phyloP scores from a whole-genome alignment of 2,888 invertebrate species.

The Hybos culiciformis region DNA sequence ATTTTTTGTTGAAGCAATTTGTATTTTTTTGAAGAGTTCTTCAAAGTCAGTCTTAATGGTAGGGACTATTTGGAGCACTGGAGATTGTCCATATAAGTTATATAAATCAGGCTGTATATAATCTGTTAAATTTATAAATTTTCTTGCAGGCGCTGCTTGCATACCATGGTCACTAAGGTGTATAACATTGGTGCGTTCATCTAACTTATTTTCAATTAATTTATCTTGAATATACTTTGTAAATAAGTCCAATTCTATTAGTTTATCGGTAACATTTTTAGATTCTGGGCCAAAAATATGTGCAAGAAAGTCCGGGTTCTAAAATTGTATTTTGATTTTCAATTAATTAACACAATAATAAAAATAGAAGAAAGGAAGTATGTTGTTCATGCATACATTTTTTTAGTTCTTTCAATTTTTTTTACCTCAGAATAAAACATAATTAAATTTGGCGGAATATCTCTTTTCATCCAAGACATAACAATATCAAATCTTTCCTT shows the following conservation, averaged over 20 bases:
- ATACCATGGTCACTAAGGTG: conserved; percentile 64
- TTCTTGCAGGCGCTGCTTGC: conserved; percentile 39
- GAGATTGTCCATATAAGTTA: conserved; percentile 39
- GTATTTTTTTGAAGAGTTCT: conserved; percentile 37
- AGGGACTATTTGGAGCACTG: conserved; percentile 47
- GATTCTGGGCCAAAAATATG: conserved; percentile 43
- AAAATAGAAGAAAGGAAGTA: no score
- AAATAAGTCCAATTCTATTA: conserved; percentile 39
- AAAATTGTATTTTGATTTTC: no score
- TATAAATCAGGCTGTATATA: conserved; percentile 38
- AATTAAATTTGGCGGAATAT: conserved; percentile 49
- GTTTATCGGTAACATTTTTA: conserved; percentile 25
- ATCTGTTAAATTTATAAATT: conserved; percentile 42
- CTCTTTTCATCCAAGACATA: conserved; percentile 42
- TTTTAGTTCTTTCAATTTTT: no score
- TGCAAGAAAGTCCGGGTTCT: conserved; percentile 50
- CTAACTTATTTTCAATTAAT: conserved; percentile 38
- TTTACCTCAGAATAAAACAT: conserved; percentile 58
- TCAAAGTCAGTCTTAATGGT: conserved; percentile 35
- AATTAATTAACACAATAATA: no score
- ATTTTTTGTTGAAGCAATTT: conserved; percentile 30
- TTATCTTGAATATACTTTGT: conserved; percentile 44
- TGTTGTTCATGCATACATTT: no score
- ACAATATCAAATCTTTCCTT: conserved; percentile 41
- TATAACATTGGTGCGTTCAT: conserved; percentile 46